Evolutionary conservation across 2,797 vertebrate species (phyloP), one percentile per base, ranked within the genome.

Genomic region (Tangara arthus): DNA sequence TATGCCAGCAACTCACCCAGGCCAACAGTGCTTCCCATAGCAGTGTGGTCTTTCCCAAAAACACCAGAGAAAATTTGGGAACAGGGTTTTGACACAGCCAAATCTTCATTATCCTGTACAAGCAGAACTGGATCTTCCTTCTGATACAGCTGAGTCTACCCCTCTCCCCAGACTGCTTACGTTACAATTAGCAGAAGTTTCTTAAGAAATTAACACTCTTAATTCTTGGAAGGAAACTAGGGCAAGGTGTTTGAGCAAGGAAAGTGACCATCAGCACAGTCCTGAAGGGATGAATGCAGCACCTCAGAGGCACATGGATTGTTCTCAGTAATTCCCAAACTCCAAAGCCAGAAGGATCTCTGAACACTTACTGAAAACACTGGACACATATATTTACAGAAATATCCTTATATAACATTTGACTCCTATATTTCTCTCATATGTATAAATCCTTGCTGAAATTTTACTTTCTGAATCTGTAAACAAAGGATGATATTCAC

Each of bases 1-100:
- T 88, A 72, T 57, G 73, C 63, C 87, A 95, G 87, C 41, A 94
- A 41, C 65, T 92, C 70, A 66, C 70, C 73, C 80, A 94, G 93
- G 73, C 93, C 64, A 90, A 73, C 47, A 7, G 1, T 44, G 49
- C 80, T 87, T 82, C 90, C 82, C 77, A 71, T 27, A 85, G 84
- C 86, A 69, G 27, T 72, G 72, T 35, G 76, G 56, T 20, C 23
- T 63, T 91, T 77, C 80, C 80, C 77, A 57, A 87, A 93, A 85
- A 30, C 57, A 59, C 63, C 63, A 2, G 1, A 84, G 70, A 90
- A 86, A 87, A 94, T 71, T 42, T 90, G 53, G 52, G 49, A 73
- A 57, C 12, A 14, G 24, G 18, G 21, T 87, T 94, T 91, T 70
- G 65, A 69, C 42, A 72, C 47, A 52, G 44, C 14, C 24, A 63